Percentiles rank a stretch among this genome's conserved stretches.
These are phyloP conservation scores for Lydus trimaculatus DNA, from an alignment of 2,888 invertebrate genomes.

Conservation along the genomic window DNA sequence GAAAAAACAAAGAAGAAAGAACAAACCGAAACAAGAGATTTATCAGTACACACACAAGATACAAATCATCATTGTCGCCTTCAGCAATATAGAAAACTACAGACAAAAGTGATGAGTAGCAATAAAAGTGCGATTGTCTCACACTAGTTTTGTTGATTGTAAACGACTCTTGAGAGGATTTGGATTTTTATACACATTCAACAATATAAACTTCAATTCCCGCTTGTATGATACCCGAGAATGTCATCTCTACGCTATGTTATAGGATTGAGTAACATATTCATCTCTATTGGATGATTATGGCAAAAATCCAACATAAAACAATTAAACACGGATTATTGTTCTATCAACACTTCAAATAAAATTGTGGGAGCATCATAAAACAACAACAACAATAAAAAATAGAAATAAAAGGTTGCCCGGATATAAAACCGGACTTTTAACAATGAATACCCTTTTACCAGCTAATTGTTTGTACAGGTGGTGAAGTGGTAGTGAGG, in stretches of 20 bases:
- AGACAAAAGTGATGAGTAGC: conserved; percentile 25
- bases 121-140: conserved; percentile 19
- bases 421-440: background rate
- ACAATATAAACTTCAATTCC: conserved; percentile 7
- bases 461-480: background rate
- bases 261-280: background rate
- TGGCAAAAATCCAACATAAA: background rate
- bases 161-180: conserved; percentile 2
- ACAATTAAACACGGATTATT: background rate
- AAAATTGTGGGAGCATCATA: background rate
- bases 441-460: background rate
- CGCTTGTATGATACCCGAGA: background rate
- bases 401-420: background rate
- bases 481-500: background rate
- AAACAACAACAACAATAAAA: background rate
- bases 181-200: conserved; percentile 1
- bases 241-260: background rate
- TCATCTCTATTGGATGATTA: background rate
- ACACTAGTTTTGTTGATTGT: conserved; percentile 4
- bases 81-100: background rate
- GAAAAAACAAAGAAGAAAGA: background rate
- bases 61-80: conserved; percentile 7
- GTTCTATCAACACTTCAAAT: background rate
- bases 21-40: background rate
- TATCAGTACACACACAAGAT: background rate